These are phyloP conservation scores for Glaucidium brasilianum DNA, from an alignment of 2,113 vertebrate species.

Conservation along the genomic window DNA sequence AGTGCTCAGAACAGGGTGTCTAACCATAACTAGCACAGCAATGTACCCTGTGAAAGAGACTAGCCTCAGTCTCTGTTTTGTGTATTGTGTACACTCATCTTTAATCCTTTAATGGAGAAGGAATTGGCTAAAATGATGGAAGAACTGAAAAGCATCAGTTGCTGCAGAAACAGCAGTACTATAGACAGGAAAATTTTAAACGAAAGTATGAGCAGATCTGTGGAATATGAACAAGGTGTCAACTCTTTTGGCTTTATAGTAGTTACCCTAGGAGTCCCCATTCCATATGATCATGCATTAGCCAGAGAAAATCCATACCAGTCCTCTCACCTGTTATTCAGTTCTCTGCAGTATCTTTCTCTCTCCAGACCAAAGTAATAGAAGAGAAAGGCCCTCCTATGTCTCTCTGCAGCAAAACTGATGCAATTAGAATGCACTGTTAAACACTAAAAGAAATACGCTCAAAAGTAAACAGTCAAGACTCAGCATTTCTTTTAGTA, in stretches of 20 bases:
- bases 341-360: background rate
- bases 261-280: background rate
- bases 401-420: background rate
- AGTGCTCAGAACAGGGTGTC: background rate
- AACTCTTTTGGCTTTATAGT: background rate
- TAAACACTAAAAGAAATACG: background rate
- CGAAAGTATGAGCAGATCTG: background rate
- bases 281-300: background rate
- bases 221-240: background rate
- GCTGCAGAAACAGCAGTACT: background rate
- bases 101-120: background rate
- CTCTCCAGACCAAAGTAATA: background rate
- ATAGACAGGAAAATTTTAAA: background rate
- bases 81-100: background rate
- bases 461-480: background rate
- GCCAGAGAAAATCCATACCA: background rate
- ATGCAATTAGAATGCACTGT: background rate
- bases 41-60: background rate
- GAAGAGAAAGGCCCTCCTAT: background rate
- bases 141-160: background rate
- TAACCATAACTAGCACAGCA: background rate
- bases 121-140: background rate
- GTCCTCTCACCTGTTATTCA: background rate
- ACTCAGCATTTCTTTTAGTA: background rate
- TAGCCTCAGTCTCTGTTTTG: background rate